phyloP scores from a whole-genome alignment of 2,888 invertebrate species.

The Phanerotoma sp. region DNA sequence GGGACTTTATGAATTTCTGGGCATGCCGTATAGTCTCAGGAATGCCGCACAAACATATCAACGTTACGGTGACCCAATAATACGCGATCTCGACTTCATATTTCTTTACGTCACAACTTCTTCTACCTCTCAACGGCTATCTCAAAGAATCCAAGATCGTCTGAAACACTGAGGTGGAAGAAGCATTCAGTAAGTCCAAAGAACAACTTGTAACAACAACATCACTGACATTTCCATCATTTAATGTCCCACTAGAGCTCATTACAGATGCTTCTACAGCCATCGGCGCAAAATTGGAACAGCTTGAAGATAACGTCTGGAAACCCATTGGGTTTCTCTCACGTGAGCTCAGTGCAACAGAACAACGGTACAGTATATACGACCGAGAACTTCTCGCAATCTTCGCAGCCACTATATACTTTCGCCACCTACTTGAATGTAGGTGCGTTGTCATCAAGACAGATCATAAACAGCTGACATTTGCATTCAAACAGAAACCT shows the following conservation, averaged over 20 bases:
- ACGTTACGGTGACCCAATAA: conserved; percentile 35
- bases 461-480: conserved; percentile 10
- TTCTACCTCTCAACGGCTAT: neutral
- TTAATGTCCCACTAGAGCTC: neutral
- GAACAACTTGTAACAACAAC: conserved; percentile 1
- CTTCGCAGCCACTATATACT: conserved; percentile 4
- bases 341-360: conserved; percentile 3
- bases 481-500: neutral
- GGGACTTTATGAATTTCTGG: conserved; percentile 20
- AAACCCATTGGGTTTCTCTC: conserved; percentile 15
- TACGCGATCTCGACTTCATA: conserved; percentile 31
- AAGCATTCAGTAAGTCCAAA: conserved; percentile 5
- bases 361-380: conserved; percentile 16
- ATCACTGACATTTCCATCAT: neutral
- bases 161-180: neutral
- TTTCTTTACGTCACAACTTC: conserved; percentile 29
- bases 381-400: conserved; percentile 23
- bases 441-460: conserved; percentile 15
- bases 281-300: conserved; percentile 8
- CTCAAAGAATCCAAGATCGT: neutral
- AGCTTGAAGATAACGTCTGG: neutral
- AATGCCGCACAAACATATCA: conserved; percentile 39
- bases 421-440: conserved; percentile 10
- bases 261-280: conserved; percentile 3
- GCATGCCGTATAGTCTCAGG: conserved; percentile 32